These are phyloP conservation scores for Mythimna ferrago DNA, from an alignment of 2,888 invertebrate genomes.

Conservation along the genomic window DNA sequence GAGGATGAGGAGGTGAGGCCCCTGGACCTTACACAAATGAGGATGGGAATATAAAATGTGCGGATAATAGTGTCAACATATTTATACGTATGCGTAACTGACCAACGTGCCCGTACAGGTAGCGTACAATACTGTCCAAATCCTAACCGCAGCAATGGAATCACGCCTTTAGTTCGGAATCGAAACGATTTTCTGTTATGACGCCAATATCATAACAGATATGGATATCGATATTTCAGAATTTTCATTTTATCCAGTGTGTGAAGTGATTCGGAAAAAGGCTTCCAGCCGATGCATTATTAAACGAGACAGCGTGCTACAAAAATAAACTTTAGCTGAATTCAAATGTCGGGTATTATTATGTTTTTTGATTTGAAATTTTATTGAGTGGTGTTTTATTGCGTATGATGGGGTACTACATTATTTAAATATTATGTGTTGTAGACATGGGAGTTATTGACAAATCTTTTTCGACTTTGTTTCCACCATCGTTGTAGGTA, in stretches of 20 bases:
- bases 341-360: slow-evolving; percentile 25
- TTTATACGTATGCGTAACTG: no score
- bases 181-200: slow-evolving; percentile 42
- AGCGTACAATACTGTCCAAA: no score
- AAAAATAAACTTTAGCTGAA: slow-evolving; percentile 47
- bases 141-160: not conserved
- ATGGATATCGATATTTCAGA: slow-evolving; percentile 55
- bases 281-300: slow-evolving; percentile 61
- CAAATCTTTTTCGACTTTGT: not conserved
- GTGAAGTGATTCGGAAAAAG: slow-evolving; percentile 60
- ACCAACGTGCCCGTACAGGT: no score
- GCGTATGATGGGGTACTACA: not conserved
- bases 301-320: slow-evolving; percentile 54
- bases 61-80: no score
- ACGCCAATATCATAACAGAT: slow-evolving; percentile 51
- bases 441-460: not conserved
- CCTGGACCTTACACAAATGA: no score
- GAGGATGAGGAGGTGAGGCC: no score
- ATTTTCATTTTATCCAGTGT: slow-evolving; percentile 64
- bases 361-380: slow-evolving; percentile 5
- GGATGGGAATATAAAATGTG: no score
- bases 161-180: slow-evolving; percentile 15
- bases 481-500: no score
- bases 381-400: slow-evolving; percentile 1
- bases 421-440: not conserved